Percentiles rank a stretch among this genome's conserved stretches.
phyloP scores from a whole-genome alignment of 2,113 vertebrate genomes.

The Lophius piscatorius region DNA sequence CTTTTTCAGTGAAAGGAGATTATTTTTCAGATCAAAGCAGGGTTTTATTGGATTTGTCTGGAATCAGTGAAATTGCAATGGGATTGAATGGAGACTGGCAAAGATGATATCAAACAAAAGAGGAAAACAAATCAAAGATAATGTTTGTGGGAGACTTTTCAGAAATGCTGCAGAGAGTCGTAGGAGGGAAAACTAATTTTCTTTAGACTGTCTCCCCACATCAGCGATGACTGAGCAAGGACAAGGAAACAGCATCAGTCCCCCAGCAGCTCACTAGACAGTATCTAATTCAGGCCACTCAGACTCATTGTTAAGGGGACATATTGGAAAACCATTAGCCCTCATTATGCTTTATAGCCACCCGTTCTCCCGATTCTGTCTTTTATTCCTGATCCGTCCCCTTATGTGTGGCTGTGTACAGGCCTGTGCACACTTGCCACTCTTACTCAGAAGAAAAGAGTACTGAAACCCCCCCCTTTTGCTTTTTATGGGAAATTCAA shows the following conservation, averaged over 20 bases:
- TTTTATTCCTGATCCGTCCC: constrained; percentile 65
- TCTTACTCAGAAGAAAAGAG: constrained; percentile 29
- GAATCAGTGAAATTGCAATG: constrained; percentile 18
- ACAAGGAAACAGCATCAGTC: not conserved
- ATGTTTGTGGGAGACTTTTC: constrained; percentile 14
- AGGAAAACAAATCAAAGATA: constrained; percentile 34
- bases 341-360: constrained; percentile 75
- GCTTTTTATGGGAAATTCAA: constrained; percentile 54
- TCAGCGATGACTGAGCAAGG: not conserved
- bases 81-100: constrained; percentile 25
- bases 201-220: not conserved
- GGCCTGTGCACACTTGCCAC: not conserved
- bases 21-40: constrained; percentile 32
- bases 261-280: too few relatives aligned
- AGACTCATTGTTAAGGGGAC: constrained; percentile 67
- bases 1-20: constrained; percentile 5
- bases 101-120: constrained; percentile 32
- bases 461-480: constrained; percentile 55
- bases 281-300: constrained; percentile 58
- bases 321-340: constrained; percentile 79
- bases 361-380: constrained; percentile 50
- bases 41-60: too few relatives aligned
- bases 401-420: constrained; percentile 6
- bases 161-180: constrained; percentile 3
- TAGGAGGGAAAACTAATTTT: not conserved